Base-by-base conservation (phyloP, 35 echinoderm and acorn worm species). In the Amphiura filiformis region DNA sequence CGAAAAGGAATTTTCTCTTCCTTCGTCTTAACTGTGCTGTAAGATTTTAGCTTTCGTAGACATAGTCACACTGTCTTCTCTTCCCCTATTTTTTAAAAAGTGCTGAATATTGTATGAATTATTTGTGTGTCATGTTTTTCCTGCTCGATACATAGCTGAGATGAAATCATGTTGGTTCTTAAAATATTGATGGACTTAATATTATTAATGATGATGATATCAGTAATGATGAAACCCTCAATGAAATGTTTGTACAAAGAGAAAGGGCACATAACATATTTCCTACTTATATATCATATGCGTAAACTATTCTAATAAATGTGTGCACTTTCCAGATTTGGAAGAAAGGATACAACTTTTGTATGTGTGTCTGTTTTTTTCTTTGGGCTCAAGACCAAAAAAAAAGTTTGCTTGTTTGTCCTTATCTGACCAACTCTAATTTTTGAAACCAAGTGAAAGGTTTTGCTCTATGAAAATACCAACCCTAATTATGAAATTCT, bases 231-330 rank as follows among this genome's bases (percentile, higher is more conserved):
- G 39, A 90, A 78, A 70, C 75, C 36, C 49, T 34, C 83, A 61
- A 85, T 85, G 83, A 91, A 91, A 91, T 91, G 81, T 91, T 84
- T 91, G 89, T 91, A 91, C 44, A 91, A 91, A 91, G 56, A 91
- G 82, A 85, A 91, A 77, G 70, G 77, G 57, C 70, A 76, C 89
- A 57, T 70, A 84, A 82, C 82, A 34, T 91, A 91, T 91, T 91
- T 91, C 89, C 82, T 91, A 91, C 89, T 91, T 91, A 91, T 85
- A 91, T 91, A 91, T 80, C 81, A 78, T 91, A 91, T 91, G 89
- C 89, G 76, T 91, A 91, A 90, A 56, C 65, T 82, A 78, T 84
- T 83, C 82, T 76, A 90, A 91, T 84, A 84, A 85, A 91, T 91
- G 89, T 91, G 81, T 91, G 89, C 89, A 91, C 89, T 91, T 91